Base-by-base conservation (phyloP, 2,888 invertebrate genomes). In the Cremastinae sp. region DNA sequence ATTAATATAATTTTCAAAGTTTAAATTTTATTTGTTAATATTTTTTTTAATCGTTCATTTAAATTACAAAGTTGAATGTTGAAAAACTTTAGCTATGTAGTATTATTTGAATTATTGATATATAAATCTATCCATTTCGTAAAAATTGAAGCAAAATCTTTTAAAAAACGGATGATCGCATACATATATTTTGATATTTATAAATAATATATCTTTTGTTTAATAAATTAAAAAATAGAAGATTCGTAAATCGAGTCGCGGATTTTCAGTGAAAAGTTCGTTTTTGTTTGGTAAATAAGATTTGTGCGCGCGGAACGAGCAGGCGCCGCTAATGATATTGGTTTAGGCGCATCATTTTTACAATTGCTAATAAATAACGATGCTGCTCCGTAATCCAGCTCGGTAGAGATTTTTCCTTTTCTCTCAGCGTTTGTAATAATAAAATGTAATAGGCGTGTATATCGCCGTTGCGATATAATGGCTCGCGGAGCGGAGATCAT, bases 351-450 rank as follows among this genome's bases (percentile, higher is more conserved):
- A 81, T 82, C 79, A 80, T 81, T 84, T 83, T 83, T 83, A 83
- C 82, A 83, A 83, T 85, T 85, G 82, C 81, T 79, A 82, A 87
- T 88, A 85, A 88, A 87, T 87, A 85, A 85, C 83, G 22, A 80
- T 62, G 74, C 53, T 37, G 59, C 62, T 56, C 43, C 69, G 35
- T 65, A 47, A 51, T 16, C 28, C 18, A 39, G 58, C 41, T 43
- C 58, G 28, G 37, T n/a, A n/a, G n/a, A 28, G 28, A 5, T 28
- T 28, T 28, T 28, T 28, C 5, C 28, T 53, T 43, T 61, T 59
- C 45, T 16, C 37, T 28, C 10, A 8, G 39, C 37, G 51, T 2
- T n/a, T 56, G 8, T 28, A 22, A 47, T 28, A 12, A 41, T 43
- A 22, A 55, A 47, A 45, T 59, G n/a, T 22, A 28, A 39, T 22